Evolutionary conservation across 2,888 invertebrate genomes (phyloP).

Genomic region (Drosophila pseudotalamancana): DNA sequence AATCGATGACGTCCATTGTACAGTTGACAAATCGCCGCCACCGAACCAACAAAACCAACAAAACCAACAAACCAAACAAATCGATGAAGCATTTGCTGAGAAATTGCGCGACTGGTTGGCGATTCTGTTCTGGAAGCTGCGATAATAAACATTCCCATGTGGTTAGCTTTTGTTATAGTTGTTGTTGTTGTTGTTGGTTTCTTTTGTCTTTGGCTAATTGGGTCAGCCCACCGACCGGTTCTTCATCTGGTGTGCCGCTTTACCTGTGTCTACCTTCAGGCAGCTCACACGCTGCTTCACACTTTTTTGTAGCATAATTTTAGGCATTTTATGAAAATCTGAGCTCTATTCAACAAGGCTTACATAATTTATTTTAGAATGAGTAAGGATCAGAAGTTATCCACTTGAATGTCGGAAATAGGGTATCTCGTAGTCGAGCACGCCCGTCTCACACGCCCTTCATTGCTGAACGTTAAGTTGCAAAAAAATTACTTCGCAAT

Average conservation of each 20-base stretch:
- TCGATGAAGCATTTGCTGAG: slow-evolving; percentile 19
- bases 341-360: too few relatives aligned
- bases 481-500: too few relatives aligned
- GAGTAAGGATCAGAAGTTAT: too few relatives aligned
- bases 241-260: not conserved
- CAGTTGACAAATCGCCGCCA: slow-evolving; percentile 6
- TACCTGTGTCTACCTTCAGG: slow-evolving; percentile 16
- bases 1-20: slow-evolving; percentile 23
- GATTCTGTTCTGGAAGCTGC: not conserved
- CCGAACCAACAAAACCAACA: too few relatives aligned
- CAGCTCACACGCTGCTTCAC: not conserved
- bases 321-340: slow-evolving; percentile 1
- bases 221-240: slow-evolving; percentile 49
- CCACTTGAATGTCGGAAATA: too few relatives aligned
- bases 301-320: slow-evolving; percentile 16
- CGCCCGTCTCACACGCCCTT: too few relatives aligned
- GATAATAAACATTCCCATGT: slow-evolving; percentile 33
- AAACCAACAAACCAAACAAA: too few relatives aligned
- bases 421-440: too few relatives aligned
- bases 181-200: too few relatives aligned
- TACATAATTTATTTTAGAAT: too few relatives aligned
- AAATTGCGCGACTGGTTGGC: slow-evolving; percentile 34
- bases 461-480: too few relatives aligned
- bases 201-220: slow-evolving; percentile 23
- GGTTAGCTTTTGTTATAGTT: not conserved